Evolutionary conservation across 1,140 invertebrate species (phyloP).

Genomic region (Zaprionus ornatus): DNA sequence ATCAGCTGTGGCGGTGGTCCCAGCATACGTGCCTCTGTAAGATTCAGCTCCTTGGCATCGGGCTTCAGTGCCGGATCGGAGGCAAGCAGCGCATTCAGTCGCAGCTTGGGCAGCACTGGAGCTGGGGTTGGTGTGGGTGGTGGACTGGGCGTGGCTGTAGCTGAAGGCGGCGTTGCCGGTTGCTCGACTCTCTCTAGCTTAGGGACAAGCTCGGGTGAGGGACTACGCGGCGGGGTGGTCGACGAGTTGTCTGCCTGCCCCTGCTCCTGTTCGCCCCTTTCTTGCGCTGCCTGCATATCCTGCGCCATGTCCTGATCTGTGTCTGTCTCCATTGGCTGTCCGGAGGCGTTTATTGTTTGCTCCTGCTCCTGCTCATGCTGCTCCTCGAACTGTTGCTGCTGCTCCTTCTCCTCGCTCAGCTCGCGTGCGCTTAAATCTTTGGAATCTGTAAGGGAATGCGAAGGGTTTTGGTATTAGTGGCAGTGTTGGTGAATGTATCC

Average conservation of each 20-base stretch:
- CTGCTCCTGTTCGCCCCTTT: conserved; percentile 12
- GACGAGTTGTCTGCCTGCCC: conserved; percentile 14
- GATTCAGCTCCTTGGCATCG: conserved; percentile 82
- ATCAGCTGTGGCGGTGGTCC: conserved; percentile 44
- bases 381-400: conserved; percentile 44
- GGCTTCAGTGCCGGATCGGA: conserved; percentile 91
- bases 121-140: conserved; percentile 36
- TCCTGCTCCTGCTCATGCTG: conserved; percentile 38
- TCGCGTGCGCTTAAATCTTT: conserved; percentile 77
- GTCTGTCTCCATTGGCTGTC: conserved; percentile 53
- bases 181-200: conserved; percentile 55
- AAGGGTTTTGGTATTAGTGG: background rate
- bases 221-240: conserved; percentile 57
- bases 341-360: conserved; percentile 39
- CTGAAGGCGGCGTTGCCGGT: conserved; percentile 58
- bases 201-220: conserved; percentile 48
- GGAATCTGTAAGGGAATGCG: conserved; percentile 61
- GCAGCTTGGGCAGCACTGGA: conserved; percentile 86
- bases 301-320: conserved; percentile 34
- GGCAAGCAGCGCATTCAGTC: conserved; percentile 90
- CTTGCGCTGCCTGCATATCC: conserved; percentile 21
- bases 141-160: conserved; percentile 57
- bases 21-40: conserved; percentile 53
- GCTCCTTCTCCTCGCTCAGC: conserved; percentile 65
- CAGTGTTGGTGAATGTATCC: background rate